phyloP scores from a whole-genome alignment of 2,888 invertebrate genomes.

The Zhuqinia jingwanae region DNA sequence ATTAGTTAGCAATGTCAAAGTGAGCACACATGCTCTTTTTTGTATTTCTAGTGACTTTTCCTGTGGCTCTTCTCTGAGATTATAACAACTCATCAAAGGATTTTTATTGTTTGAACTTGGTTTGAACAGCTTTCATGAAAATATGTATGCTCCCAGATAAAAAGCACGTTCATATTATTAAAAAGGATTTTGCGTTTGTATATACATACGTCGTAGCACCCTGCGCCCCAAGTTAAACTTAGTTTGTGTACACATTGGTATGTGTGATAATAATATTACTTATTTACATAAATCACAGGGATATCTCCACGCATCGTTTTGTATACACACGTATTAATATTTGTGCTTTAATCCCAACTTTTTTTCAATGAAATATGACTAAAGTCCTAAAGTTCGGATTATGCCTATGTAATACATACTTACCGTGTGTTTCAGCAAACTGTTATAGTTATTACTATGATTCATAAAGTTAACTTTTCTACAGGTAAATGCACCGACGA shows the following conservation, averaged over 20 bases:
- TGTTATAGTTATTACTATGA: no score
- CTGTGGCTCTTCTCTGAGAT: slow-evolving; percentile 41
- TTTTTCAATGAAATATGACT: no score
- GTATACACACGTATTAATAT: background rate
- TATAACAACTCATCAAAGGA: slow-evolving; percentile 30
- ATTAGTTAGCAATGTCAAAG: no score
- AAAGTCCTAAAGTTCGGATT: no score
- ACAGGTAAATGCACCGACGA: no score
- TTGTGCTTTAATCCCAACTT: no score
- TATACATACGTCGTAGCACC: no score
- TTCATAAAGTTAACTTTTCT: no score
- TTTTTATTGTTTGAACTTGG: no score
- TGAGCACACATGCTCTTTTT: background rate
- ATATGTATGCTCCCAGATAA: slow-evolving; percentile 24
- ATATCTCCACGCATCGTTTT: background rate
- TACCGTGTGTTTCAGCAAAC: no score
- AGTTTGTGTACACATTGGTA: background rate
- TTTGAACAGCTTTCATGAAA: slow-evolving; percentile 57
- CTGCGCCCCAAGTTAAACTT: no score
- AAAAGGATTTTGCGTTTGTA: background rate
- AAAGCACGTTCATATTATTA: slow-evolving; percentile 42
- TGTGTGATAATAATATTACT: background rate
- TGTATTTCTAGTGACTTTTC: background rate
- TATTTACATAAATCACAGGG: background rate
- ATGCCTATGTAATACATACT: background rate